Percentiles rank a stretch among this genome's conserved stretches.
Conservation (phyloP, 2,797 vertebrate genomes). For the Sandelia bainsii region DNA sequence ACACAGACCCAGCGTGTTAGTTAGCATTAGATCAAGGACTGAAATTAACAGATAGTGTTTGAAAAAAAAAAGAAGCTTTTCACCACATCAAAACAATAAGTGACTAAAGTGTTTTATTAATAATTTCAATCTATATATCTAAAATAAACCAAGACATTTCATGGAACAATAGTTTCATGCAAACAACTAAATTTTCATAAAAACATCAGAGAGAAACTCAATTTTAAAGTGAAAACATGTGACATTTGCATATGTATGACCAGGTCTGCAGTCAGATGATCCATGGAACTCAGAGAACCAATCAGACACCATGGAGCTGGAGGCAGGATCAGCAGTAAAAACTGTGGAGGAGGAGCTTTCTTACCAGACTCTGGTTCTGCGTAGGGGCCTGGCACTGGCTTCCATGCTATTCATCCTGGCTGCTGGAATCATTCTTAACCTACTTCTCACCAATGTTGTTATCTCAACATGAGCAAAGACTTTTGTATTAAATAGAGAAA, state of each 20-base stretch:
- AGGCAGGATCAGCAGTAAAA: background rate
- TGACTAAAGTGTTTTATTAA: no score
- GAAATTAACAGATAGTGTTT: no score
- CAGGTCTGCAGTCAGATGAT: slow-evolving; percentile 31
- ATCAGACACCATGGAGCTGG: slow-evolving; percentile 21
- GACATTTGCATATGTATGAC: slow-evolving; percentile 29
- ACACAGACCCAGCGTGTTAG: background rate
- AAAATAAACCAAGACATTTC: background rate
- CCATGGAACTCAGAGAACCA: slow-evolving; percentile 12
- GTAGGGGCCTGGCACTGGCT: slow-evolving; percentile 71
- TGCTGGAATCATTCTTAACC: slow-evolving; percentile 80
- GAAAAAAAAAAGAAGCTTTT: no score
- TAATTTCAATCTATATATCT: background rate
- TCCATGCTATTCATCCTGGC: slow-evolving; percentile 80
- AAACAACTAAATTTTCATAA: background rate
- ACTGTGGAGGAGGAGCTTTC: background rate
- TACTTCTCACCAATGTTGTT: slow-evolving; percentile 61
- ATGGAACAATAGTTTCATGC: background rate
- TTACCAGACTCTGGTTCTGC: slow-evolving; percentile 72
- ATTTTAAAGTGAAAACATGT: background rate
- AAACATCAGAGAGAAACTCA: background rate
- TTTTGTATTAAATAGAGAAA: background rate
- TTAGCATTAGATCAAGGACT: background rate
- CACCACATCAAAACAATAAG: no score
- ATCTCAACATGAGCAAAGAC: slow-evolving; percentile 42